Base-by-base conservation (phyloP, 2,113 vertebrate species). In the Plecturocebus donacophilus region DNA sequence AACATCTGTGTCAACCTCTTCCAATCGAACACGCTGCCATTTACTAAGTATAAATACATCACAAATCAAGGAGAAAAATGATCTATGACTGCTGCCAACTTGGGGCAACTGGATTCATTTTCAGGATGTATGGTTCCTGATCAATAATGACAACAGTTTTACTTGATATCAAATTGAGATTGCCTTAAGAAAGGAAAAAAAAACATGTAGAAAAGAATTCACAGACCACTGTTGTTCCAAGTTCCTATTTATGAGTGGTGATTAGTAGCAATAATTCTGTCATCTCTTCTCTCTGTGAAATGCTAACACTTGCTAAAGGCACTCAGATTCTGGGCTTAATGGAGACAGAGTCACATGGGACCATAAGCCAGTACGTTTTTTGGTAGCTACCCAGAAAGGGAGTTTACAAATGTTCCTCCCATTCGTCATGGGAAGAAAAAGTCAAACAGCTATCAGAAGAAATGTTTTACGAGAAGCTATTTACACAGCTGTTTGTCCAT, bases 301-400 rank as follows among this genome's bases (percentile, higher is more conserved):
- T 92, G 76, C 88, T 97, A 94, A 95, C 73, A 75, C 95, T 96
- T 94, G 85, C 96, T 95, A 97, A 98, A 98, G 98, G 98, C 97
- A 98, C 98, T 98, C 97, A 94, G 90, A 96, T 88, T 97, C 92
- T 94, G 94, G 97, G 82, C 88, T 96, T 97, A 95, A 95, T 17
- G 32, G 92, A 97, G 82, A 95, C 84, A 88, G 45, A 77, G 94
- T 97, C 95, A 92, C 95, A 88, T 35, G 40, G 68, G 94, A 95
- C 95, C 96, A 75, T 20, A 95, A 96, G 73, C 68, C 96, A 96
- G 92, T 85, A 87, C 93, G 70, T 91, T 92, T 97, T 98, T 97
- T 97, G 96, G 98, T 97, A 97, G 84, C 87, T 92, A 96, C 94
- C 85, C 95, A 97, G 92, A 96, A 96, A 82, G 58, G 97, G 90